These are phyloP conservation scores for Brenthis ino DNA, from an alignment of 2,888 invertebrate genomes.

Conservation along the genomic window DNA sequence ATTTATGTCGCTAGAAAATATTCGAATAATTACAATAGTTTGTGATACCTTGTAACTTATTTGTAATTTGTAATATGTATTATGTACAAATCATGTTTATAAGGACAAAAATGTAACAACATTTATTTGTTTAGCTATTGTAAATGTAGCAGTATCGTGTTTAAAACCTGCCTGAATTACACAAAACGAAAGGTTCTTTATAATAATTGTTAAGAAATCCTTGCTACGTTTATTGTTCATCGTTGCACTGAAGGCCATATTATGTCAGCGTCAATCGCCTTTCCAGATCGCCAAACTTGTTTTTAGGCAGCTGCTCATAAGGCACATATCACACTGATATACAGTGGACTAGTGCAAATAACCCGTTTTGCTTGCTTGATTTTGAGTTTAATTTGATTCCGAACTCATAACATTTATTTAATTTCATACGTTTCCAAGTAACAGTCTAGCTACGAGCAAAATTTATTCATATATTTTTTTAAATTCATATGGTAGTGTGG, in stretches of 20 bases:
- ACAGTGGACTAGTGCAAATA: not conserved
- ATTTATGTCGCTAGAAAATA: too few relatives aligned
- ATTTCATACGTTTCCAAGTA: too few relatives aligned
- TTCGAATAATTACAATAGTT: too few relatives aligned
- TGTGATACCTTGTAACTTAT: too few relatives aligned
- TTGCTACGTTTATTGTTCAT: constrained; percentile 46
- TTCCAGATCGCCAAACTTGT: constrained; percentile 53
- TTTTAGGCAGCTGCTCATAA: constrained; percentile 46
- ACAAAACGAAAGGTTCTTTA: constrained; percentile 31
- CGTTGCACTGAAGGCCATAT: constrained; percentile 53
- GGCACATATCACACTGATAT: constrained; percentile 9
- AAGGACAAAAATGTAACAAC: not conserved
- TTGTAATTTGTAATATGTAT: too few relatives aligned
- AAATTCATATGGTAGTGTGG: constrained; percentile 2
- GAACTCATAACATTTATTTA: too few relatives aligned
- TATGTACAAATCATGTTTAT: too few relatives aligned
- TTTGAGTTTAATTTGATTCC: too few relatives aligned
- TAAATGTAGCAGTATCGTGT: not conserved
- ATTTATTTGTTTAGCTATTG: not conserved
- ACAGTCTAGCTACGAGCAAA: not conserved
- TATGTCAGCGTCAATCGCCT: constrained; percentile 59
- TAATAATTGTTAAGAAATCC: constrained; percentile 39
- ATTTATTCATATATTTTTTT: not conserved
- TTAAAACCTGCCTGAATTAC: constrained; percentile 15
- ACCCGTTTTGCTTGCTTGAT: too few relatives aligned